Evolutionary conservation across 2,888 invertebrate genomes (phyloP).

Genomic region (Hesperia comma): DNA sequence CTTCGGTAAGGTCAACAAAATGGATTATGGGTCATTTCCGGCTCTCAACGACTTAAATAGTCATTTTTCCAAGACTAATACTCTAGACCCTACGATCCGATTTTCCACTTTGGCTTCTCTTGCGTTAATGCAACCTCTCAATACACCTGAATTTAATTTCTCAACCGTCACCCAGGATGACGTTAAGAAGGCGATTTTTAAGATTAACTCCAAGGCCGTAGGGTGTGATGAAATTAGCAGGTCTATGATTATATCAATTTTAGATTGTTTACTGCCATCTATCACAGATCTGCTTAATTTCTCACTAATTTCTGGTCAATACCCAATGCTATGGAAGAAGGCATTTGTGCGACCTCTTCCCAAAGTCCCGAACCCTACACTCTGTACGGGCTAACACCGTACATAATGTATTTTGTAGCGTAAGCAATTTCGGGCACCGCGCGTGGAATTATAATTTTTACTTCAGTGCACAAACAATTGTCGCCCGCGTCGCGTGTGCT

Average conservation of each 20-base stretch:
- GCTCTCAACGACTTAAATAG: neutral
- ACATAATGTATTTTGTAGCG: too few species aligned
- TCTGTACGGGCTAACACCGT: too few species aligned
- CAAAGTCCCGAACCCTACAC: neutral
- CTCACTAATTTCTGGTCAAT: neutral
- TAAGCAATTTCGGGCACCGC: too few species aligned
- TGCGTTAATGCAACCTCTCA: neutral
- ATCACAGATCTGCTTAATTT: neutral
- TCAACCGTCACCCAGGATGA: neutral
- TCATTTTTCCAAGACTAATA: neutral
- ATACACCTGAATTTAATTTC: neutral
- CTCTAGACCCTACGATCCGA: neutral
- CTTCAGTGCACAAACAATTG: too few species aligned
- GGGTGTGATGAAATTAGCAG: neutral
- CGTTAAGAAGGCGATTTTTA: neutral
- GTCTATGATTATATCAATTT: neutral
- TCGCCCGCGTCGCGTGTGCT: too few species aligned
- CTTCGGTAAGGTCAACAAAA: neutral
- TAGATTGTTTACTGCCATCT: neutral
- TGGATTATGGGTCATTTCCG: neutral
- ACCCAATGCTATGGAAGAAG: neutral
- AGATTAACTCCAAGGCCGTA: slow-evolving; percentile 1
- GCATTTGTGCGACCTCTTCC: neutral
- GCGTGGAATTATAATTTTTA: too few species aligned
- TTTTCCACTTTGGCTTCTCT: neutral